These are phyloP conservation scores for Lasioglossum figueresi DNA, from an alignment of 2,888 invertebrate species.

Conservation along the genomic window DNA sequence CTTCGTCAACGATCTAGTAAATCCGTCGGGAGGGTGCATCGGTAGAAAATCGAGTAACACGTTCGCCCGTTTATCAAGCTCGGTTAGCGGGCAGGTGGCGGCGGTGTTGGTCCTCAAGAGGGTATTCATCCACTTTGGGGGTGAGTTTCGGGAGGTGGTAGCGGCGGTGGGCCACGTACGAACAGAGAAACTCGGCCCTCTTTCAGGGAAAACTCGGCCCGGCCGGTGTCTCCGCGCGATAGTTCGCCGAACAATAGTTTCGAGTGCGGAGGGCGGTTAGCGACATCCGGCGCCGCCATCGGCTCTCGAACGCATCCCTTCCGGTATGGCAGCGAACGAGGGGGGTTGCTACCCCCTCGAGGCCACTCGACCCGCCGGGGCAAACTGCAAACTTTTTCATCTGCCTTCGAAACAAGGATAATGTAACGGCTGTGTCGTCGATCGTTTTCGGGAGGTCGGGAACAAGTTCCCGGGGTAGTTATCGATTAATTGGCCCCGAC, in stretches of 20 bases:
- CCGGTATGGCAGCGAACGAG: neutral
- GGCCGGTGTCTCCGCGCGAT: conserved; percentile 26
- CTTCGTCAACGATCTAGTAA: neutral
- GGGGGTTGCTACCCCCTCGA: neutral
- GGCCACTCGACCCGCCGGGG: neutral
- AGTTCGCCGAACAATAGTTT: conserved; percentile 43
- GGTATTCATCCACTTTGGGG: neutral
- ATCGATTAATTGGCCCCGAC: conserved; percentile 39
- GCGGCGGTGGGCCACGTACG: neutral
- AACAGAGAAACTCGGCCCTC: conserved; percentile 1
- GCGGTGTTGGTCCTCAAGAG: neutral
- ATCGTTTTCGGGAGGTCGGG: conserved; percentile 15
- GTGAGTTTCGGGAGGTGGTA: neutral
- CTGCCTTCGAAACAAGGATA: conserved; percentile 10
- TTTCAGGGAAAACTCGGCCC: neutral
- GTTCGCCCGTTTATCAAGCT: neutral
- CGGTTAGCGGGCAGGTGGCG: neutral
- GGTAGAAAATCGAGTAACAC: neutral
- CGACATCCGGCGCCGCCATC: conserved; percentile 49
- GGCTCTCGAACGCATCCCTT: conserved; percentile 14
- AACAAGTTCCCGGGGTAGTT: conserved; percentile 18
- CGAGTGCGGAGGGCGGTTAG: conserved; percentile 39
- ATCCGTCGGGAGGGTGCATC: neutral
- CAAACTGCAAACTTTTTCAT: conserved; percentile 44
- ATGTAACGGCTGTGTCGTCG: conserved; percentile 37